Evolutionary conservation across 2,113 vertebrate genomes (phyloP).

Genomic region (Phalacrocorax aristotelis): DNA sequence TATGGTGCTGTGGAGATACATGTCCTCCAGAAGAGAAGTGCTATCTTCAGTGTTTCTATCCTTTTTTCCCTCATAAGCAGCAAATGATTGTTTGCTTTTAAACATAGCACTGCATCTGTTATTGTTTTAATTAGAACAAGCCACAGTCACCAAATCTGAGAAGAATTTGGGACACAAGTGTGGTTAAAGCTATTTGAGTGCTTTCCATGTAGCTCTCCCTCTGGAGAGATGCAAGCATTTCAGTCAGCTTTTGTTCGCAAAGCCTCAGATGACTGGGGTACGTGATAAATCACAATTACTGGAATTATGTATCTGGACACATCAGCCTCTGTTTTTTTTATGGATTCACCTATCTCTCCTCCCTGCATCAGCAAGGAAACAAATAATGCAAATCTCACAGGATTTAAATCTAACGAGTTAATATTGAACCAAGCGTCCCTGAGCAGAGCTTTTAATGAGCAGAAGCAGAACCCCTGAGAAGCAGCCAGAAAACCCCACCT

Average conservation of each 20-base stretch:
- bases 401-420: background rate
- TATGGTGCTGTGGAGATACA: background rate
- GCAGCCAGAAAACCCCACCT: background rate
- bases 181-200: slow-evolving; percentile 14
- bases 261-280: background rate
- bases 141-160: background rate
- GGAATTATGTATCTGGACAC: background rate
- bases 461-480: background rate
- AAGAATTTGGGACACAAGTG: slow-evolving; percentile 24
- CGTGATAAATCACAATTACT: background rate
- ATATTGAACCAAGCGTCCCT: background rate
- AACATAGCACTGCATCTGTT: background rate
- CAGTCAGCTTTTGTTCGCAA: background rate
- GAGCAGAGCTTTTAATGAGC: background rate
- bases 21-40: background rate
- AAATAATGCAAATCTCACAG: background rate
- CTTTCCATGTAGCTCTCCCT: background rate
- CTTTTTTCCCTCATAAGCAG: background rate
- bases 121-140: background rate
- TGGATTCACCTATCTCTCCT: background rate
- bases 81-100: background rate
- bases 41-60: background rate
- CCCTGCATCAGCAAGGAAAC: background rate
- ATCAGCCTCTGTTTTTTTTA: background rate
- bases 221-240: background rate